A percentile compares a stretch with the other conserved stretches of the same genome.
Conservation (phyloP, 2,113 vertebrate genomes). For the Rhinolophus sinicus region DNA sequence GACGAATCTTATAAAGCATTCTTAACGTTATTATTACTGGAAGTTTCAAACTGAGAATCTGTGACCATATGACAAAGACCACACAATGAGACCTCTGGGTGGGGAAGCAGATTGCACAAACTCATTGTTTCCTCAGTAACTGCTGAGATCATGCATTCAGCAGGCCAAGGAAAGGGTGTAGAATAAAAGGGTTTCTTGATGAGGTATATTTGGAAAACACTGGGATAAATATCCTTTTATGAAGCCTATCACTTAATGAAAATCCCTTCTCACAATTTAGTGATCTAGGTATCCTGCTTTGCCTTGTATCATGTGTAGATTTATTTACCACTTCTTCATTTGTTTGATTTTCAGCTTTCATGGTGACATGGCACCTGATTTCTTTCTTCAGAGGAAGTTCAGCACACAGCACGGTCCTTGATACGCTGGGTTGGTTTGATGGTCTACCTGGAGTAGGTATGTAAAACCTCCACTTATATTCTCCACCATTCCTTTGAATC, state of each 20-base stretch:
- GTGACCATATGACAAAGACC: neutral
- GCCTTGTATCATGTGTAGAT: neutral
- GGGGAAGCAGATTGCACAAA: no score
- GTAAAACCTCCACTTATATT: slow-evolving; percentile 45
- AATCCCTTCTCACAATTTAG: neutral
- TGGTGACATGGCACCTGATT: slow-evolving; percentile 64
- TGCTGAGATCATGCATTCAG: no score
- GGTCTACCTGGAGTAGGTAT: slow-evolving; percentile 78
- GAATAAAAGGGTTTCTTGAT: neutral
- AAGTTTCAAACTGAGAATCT: neutral
- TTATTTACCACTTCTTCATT: neutral
- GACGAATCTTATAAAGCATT: neutral
- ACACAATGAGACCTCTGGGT: neutral
- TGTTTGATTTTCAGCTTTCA: slow-evolving; percentile 65
- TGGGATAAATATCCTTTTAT: neutral
- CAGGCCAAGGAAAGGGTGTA: no score
- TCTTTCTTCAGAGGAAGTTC: slow-evolving; percentile 71
- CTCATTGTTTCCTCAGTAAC: neutral
- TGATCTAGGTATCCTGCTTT: neutral
- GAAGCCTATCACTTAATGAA: neutral
- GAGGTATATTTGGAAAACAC: neutral
- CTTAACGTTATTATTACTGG: neutral
- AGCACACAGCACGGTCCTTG: slow-evolving; percentile 61
- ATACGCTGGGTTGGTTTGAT: slow-evolving; percentile 61
- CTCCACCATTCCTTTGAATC: neutral